Evolutionary conservation across 2,797 vertebrate genomes (phyloP), one percentile per base, ranked within the genome.

Genomic region (Manis pentadactyla): DNA sequence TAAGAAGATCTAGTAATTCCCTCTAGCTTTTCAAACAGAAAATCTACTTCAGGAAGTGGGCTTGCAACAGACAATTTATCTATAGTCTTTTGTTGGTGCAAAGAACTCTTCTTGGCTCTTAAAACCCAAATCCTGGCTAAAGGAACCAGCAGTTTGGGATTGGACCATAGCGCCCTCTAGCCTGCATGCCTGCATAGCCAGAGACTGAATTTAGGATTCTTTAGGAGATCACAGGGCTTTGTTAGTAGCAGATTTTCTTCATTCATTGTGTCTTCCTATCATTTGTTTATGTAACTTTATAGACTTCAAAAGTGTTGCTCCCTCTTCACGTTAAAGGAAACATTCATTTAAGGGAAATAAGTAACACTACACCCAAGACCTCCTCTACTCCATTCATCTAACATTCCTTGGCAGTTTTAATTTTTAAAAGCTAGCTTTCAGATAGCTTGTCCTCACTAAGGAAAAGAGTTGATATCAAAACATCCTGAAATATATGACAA

Each of bases 221-320:
- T 21, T 13, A 77, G 46, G 17, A 87, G 83, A 90, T 15, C 39
- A 15, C 0, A 49, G 57, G 55, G 37, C 46, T 93, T 89, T 86
- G 66, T 74, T 57, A 46, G 7, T 7, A 39, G 29, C 25, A 68
- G 69, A 71, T 55, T 83, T 75, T 90, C 63, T 82, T 89, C 83
- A 90, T 12, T 53, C 29, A 59, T 2, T n/a, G 57, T 68, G 39
- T 85, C 87, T 92, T 93, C 64, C 91, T 81, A 86, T 77, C 68
- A 92, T 75, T 71, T 77, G 68, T 81, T 97, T 92, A 57, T 95
- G 57, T 96, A 63, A 93, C 37, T 94, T 94, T 92, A 84, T 31
- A 79, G 46, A 81, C 75, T 95, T 97, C 90, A 96, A 83, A 94
- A 79, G 75, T 86, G 69, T 86, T 78, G 13, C n/a, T 94, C 66